Percentiles rank a stretch among this genome's conserved stretches.
Conservation (phyloP, 2,113 vertebrate species). For the Muntiacus muntjak region DNA sequence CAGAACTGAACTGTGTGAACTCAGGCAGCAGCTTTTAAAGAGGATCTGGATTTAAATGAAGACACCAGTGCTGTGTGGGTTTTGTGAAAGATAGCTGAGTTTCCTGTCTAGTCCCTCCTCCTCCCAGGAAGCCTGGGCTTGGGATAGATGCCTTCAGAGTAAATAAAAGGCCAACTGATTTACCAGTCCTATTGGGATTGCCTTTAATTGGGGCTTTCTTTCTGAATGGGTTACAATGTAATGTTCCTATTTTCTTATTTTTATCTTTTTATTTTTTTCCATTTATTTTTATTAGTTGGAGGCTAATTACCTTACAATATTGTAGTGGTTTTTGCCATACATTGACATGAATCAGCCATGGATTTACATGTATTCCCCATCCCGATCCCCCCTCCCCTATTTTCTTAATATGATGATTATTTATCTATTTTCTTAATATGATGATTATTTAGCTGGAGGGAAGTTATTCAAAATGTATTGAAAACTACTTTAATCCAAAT, state of each 20-base stretch:
- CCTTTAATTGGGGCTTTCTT: background rate
- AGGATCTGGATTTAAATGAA: background rate
- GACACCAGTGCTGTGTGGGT: background rate
- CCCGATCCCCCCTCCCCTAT: too few species aligned
- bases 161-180: background rate
- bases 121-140: background rate
- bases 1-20: background rate
- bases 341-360: too few species aligned
- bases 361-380: too few species aligned
- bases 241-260: background rate
- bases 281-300: too few species aligned
- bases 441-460: background rate
- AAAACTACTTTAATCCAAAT: background rate
- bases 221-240: background rate
- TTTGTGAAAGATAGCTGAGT: background rate
- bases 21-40: conserved; percentile 14
- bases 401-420: too few species aligned
- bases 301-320: too few species aligned
- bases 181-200: background rate
- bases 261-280: too few species aligned
- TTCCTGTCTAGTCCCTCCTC: background rate
- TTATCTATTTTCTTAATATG: background rate
- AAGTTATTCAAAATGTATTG: background rate
- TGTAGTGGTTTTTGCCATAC: too few species aligned
- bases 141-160: background rate